Percentiles rank a stretch among this genome's conserved stretches.
Evolutionary conservation across 2,113 vertebrate genomes (phyloP).

Genomic region (Pungitius pungitius): DNA sequence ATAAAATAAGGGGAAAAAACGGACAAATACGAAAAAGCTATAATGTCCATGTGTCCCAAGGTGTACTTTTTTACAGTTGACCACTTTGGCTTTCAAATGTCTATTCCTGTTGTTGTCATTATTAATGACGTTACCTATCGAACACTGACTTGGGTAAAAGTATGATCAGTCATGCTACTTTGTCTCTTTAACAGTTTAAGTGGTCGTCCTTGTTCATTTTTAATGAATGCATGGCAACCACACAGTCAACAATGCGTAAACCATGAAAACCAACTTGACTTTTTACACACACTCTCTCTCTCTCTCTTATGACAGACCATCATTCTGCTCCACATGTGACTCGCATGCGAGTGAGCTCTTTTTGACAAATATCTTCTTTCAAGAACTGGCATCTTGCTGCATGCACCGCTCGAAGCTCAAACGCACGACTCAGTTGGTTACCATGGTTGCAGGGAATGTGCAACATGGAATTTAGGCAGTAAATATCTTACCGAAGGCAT

Average conservation of each 20-base stretch:
- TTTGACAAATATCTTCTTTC: constrained; percentile 53
- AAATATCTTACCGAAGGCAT: constrained; percentile 55
- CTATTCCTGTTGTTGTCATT: neutral
- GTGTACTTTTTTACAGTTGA: constrained; percentile 2
- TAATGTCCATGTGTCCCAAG: neutral
- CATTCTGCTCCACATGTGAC: constrained; percentile 50
- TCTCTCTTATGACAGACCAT: constrained; percentile 49
- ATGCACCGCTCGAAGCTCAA: constrained; percentile 51
- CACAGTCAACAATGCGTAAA: constrained; percentile 18
- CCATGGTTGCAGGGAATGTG: constrained; percentile 60
- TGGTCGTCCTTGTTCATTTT: constrained; percentile 34
- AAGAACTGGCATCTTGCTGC: constrained; percentile 56
- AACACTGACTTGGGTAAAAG: constrained; percentile 10
- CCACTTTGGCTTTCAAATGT: neutral
- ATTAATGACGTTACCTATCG: neutral
- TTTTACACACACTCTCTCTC: neutral
- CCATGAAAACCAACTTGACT: constrained; percentile 17
- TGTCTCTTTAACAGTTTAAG: constrained; percentile 33
- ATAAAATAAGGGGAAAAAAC: neutral
- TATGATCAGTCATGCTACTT: constrained; percentile 34
- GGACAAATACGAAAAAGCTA: neutral
- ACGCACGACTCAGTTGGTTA: constrained; percentile 64
- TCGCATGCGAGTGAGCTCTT: constrained; percentile 48
- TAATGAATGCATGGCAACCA: constrained; percentile 12
- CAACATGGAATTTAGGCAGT: constrained; percentile 53